Conservation (phyloP, 2,113 vertebrate species). For the Isurus oxyrinchus region DNA sequence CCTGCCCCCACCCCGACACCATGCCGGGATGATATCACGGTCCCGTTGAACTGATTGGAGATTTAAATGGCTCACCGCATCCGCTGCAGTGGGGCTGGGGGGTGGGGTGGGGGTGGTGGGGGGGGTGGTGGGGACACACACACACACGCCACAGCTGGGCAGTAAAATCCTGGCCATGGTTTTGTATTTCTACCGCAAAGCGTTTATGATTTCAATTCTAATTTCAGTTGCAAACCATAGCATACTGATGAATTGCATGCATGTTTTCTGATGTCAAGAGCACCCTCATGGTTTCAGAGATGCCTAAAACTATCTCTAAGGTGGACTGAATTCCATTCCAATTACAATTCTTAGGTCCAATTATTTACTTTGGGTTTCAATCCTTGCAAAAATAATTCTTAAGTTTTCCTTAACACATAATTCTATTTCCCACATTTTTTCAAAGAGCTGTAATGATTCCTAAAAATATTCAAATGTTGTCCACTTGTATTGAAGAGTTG, state of each 20-base stretch:
- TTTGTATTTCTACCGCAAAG: not conserved
- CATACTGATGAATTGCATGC: not conserved
- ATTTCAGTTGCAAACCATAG: not conserved
- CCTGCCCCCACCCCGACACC: no score
- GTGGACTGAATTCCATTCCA: not conserved
- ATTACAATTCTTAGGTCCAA: not conserved
- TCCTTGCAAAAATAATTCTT: not conserved
- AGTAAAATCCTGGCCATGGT: not conserved
- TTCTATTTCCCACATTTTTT: no score
- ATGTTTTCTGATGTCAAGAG: not conserved
- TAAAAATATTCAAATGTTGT: not conserved
- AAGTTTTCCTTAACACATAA: not conserved
- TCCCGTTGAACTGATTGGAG: no score
- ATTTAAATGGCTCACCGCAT: no score
- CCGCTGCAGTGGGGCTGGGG: no score
- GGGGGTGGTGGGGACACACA: no score
- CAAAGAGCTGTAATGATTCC: not conserved
- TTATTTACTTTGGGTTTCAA: not conserved
- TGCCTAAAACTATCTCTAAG: not conserved
- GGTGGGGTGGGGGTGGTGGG: no score
- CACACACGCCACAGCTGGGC: no score
- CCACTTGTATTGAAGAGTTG: not conserved
- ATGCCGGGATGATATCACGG: no score
- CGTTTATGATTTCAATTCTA: not conserved
- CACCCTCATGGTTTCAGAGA: not conserved